These are phyloP conservation scores for Matsumurasca onukii DNA, from an alignment of 1,140 invertebrate genomes.

Conservation along the genomic window DNA sequence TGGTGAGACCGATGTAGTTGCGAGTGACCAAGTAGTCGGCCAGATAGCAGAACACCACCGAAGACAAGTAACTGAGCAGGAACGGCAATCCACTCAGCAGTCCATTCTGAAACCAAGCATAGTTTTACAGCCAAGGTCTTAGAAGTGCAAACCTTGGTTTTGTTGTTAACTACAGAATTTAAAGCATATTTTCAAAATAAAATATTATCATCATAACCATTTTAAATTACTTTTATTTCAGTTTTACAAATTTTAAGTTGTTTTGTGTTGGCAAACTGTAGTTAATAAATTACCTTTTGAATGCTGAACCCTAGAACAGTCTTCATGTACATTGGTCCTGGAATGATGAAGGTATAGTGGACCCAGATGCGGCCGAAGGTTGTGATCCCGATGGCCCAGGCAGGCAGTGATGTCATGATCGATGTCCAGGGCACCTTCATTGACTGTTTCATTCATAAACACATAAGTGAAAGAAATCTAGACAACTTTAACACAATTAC, in stretches of 20 bases:
- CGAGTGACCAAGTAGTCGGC: constrained; percentile 63
- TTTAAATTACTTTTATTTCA: no score
- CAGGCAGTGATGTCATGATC: constrained; percentile 73
- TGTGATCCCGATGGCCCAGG: constrained; percentile 78
- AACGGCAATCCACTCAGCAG: constrained; percentile 65
- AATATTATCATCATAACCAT: no score
- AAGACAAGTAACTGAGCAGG: constrained; percentile 67
- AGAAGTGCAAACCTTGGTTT: no score
- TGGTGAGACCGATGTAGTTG: constrained; percentile 60
- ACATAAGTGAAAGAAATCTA: constrained; percentile 4
- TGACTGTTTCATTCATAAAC: constrained; percentile 35
- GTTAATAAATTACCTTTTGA: no score
- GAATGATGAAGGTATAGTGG: constrained; percentile 69
- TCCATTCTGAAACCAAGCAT: constrained; percentile 59
- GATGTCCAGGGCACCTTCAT: constrained; percentile 68
- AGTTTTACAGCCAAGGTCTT: no score
- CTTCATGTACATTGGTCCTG: constrained; percentile 71
- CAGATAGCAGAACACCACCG: constrained; percentile 67
- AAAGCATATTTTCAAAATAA: no score
- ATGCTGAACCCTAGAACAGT: constrained; percentile 66
- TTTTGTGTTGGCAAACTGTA: no score
- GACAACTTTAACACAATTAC: background rate
- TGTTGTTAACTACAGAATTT: no score
- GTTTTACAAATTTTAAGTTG: no score
- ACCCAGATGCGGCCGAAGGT: constrained; percentile 73